phyloP scores from a whole-genome alignment of 2,888 invertebrate genomes.

The Aromia moschata region DNA sequence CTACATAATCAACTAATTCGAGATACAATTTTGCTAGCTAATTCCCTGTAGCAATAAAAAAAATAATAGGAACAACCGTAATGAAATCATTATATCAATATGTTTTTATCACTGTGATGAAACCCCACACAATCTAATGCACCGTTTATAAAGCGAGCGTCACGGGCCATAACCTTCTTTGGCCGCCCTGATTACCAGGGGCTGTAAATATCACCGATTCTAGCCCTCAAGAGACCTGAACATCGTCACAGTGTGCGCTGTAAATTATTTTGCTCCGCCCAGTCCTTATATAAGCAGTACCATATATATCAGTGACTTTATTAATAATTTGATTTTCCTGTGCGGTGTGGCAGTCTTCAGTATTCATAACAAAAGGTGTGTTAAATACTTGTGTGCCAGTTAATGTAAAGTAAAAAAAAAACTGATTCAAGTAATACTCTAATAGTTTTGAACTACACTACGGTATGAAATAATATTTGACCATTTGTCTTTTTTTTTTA shows the following conservation, averaged over 20 bases:
- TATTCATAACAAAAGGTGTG: background rate
- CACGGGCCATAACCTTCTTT: constrained; percentile 60
- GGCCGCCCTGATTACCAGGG: constrained; percentile 60
- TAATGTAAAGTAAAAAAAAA: too few species aligned
- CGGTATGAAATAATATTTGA: too few species aligned
- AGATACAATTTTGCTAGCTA: too few species aligned
- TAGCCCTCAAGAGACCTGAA: constrained; percentile 66
- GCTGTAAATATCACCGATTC: constrained; percentile 77
- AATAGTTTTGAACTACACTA: too few species aligned
- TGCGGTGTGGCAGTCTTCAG: background rate
- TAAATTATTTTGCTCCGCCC: constrained; percentile 29
- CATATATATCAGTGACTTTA: constrained; percentile 22
- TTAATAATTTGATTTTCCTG: constrained; percentile 23
- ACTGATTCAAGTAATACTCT: too few species aligned
- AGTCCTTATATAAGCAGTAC: constrained; percentile 34
- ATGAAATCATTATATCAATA: constrained; percentile 43
- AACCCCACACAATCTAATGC: constrained; percentile 51
- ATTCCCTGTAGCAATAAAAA: too few species aligned
- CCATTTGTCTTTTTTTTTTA: too few species aligned
- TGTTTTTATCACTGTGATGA: constrained; percentile 50
- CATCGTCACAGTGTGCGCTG: constrained; percentile 62
- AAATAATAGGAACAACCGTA: too few species aligned
- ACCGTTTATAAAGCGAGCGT: constrained; percentile 49
- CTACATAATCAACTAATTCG: too few species aligned
- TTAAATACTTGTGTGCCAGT: too few species aligned